phyloP scores from a whole-genome alignment of 2,113 vertebrate species.

The Egretta garzetta region DNA sequence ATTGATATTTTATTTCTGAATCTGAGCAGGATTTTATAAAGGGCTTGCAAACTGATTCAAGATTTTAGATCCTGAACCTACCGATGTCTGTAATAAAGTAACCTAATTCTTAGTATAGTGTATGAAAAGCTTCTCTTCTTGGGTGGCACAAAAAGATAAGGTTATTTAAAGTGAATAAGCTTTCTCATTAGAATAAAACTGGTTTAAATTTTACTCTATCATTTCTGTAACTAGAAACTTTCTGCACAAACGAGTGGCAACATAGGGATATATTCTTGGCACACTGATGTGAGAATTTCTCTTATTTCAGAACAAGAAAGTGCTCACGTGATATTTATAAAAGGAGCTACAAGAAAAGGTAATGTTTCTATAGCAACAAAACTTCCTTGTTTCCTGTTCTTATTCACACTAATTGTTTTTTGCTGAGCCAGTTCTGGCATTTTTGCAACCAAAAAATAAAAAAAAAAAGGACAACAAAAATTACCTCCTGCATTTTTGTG shows the following conservation, averaged over 20 bases:
- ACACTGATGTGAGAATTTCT: background rate
- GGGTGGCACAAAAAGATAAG: background rate
- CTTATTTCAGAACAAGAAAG: background rate
- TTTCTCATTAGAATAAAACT: background rate
- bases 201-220: background rate
- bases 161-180: background rate
- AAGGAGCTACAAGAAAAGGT: background rate
- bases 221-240: background rate
- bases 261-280: background rate
- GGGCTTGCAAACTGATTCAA: background rate
- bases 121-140: background rate
- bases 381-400: background rate
- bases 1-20: background rate
- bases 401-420: background rate
- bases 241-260: background rate
- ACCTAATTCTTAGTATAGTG: background rate
- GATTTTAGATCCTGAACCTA: background rate
- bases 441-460: background rate
- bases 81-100: background rate
- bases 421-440: background rate
- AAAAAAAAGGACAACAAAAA: background rate
- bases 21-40: background rate
- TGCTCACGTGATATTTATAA: fast-evolving
- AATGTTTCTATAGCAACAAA: background rate
- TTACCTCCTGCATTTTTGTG: background rate